These are phyloP conservation scores for Maconellicoccus hirsutus DNA, from an alignment of 1,140 invertebrate species.

Conservation along the genomic window DNA sequence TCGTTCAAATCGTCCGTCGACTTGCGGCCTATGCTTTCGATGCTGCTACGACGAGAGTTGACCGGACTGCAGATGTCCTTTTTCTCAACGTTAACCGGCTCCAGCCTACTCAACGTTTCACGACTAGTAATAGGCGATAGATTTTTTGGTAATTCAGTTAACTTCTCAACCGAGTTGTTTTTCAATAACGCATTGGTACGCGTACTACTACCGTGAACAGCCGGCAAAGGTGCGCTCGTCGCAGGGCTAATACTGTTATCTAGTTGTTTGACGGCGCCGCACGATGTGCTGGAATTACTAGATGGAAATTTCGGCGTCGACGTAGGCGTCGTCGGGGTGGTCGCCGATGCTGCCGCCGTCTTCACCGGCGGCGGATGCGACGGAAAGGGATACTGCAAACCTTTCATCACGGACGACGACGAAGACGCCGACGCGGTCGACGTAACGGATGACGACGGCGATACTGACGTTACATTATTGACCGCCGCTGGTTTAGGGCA, in stretches of 20 bases:
- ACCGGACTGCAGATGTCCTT: neutral
- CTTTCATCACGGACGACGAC: constrained; percentile 38
- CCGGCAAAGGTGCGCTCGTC: neutral
- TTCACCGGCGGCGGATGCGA: constrained; percentile 47
- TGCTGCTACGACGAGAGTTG: neutral
- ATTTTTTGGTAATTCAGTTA: constrained; percentile 20
- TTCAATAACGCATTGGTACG: neutral
- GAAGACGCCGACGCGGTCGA: constrained; percentile 29
- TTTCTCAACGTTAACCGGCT: neutral
- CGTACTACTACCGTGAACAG: neutral
- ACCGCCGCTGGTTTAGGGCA: neutral
- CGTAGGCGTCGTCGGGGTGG: neutral
- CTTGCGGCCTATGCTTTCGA: neutral
- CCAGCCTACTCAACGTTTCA: constrained; percentile 8
- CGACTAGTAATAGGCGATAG: constrained; percentile 9
- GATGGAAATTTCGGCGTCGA: neutral
- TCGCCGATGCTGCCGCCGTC: constrained; percentile 26
- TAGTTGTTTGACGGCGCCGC: neutral
- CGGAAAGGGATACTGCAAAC: constrained; percentile 69
- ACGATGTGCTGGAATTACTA: neutral
- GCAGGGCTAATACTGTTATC: neutral
- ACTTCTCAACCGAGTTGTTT: constrained; percentile 20
- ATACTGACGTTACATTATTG: constrained; percentile 26
- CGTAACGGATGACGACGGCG: constrained; percentile 27
- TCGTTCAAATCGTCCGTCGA: neutral